Base-by-base conservation (phyloP, 2,113 vertebrate species). In the Trichomycterus rosablanca region DNA sequence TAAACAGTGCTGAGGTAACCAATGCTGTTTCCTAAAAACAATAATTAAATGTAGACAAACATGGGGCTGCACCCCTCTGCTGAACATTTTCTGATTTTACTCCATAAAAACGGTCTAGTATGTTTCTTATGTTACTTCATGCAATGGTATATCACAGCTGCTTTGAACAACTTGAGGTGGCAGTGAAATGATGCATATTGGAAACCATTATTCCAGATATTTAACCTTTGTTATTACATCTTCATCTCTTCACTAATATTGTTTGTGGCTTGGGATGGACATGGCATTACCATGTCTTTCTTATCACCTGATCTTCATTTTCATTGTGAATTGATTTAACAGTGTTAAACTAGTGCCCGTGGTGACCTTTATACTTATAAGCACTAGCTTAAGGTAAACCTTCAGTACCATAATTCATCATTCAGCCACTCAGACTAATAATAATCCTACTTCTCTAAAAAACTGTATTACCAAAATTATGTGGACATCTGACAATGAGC, bases 41-140 rank as follows among this genome's bases (percentile, higher is more conserved):
- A 77, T 79, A 78, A 72, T 68, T 85, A 81, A 82, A 80, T 59
- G 58, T 66, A 37, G 52, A 48, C 70, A 68, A 68, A 67, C 59
- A 54, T 22, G 66, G 69, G 65, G 67, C 43, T 24, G 54, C 70
- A 74, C 65, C 76, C 78, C 55, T 63, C 51, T 24, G 55, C 73
- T 80, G 77, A 81, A 80, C 66, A 56, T 26, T 62, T 45, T 30
- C 18, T 43, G 20, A 16, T 12, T 8, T 50, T 24, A 10, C 22
- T n/a, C 11, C 15, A 20, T 12, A 14, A 39, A 67, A 58, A n/a
- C 23, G 22, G 15, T 43, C 23, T 20, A 16, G 14, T 48, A 56
- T 59, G 54, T 60, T 28, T 45, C 54, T n/a, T n/a, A 57, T 34
- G 26, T 19, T 35, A 18, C 22, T 37, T 28, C 4, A 26, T 50